Evolutionary conservation across 2,113 vertebrate species (phyloP).

Genomic region (Octodon degus): DNA sequence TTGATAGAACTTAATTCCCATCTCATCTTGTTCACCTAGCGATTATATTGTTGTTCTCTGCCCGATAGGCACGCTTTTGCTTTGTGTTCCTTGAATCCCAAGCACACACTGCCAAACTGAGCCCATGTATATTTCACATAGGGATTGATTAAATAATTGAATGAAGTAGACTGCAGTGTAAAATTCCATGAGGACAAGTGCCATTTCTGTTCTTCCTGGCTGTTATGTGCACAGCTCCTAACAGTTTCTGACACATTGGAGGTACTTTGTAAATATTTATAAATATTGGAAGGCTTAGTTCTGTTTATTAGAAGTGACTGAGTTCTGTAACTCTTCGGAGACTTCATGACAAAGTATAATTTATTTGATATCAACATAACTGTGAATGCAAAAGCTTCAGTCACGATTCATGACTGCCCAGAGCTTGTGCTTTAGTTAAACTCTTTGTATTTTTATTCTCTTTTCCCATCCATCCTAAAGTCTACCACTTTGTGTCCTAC

Average conservation of each 20-base stretch:
- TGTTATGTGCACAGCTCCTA: neutral
- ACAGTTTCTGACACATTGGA: neutral
- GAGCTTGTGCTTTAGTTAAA: neutral
- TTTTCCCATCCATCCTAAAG: neutral
- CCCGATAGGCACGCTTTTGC: neutral
- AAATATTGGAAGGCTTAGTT: neutral
- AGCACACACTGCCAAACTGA: neutral
- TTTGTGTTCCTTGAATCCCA: neutral
- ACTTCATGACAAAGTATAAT: neutral
- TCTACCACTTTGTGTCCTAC: neutral
- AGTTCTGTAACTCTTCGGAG: neutral
- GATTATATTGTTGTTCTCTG: neutral
- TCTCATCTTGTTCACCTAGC: neutral
- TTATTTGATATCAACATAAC: constrained; percentile 22
- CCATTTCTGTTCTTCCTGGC: neutral
- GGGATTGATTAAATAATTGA: constrained; percentile 57
- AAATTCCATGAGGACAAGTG: constrained; percentile 31
- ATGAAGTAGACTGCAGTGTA: constrained; percentile 2
- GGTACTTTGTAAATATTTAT: constrained; percentile 6
- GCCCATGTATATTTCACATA: neutral
- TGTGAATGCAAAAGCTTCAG: neutral
- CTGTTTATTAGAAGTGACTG: constrained; percentile 1
- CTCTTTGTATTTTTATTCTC: neutral
- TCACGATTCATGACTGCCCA: neutral
- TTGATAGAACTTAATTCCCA: neutral